These are phyloP conservation scores for Ciconia nigra DNA, from an alignment of 2,797 vertebrate genomes.

Conservation along the genomic window DNA sequence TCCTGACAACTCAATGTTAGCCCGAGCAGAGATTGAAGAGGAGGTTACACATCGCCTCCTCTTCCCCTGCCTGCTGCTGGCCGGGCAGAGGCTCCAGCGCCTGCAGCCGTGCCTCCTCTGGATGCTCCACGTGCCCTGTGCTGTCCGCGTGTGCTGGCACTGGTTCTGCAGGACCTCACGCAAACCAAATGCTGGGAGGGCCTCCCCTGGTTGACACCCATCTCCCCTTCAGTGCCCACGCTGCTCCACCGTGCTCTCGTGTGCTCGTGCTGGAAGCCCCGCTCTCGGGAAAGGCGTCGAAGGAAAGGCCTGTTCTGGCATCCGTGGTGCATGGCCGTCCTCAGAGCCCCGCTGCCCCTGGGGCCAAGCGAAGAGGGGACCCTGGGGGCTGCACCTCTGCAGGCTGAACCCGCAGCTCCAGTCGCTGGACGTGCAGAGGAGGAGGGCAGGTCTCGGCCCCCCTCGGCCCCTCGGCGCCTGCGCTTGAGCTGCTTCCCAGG, in stretches of 20 bases:
- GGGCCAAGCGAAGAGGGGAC: neutral
- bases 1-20: neutral
- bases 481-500: rapidly evolving
- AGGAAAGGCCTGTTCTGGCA: neutral
- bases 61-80: neutral
- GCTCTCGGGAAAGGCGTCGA: rapidly evolving
- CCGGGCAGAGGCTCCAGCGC: neutral
- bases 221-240: rapidly evolving
- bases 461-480: rapidly evolving
- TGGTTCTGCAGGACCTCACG: neutral
- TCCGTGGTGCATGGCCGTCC: neutral
- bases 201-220: neutral
- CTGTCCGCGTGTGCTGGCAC: rapidly evolving
- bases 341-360: too few species aligned
- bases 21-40: rapidly evolving
- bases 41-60: neutral
- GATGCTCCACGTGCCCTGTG: rapidly evolving
- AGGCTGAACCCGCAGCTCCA: neutral
- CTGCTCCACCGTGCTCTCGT: rapidly evolving
- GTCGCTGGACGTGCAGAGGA: neutral
- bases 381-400: neutral
- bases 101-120: neutral
- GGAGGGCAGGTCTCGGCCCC: neutral
- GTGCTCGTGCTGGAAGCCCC: rapidly evolving
- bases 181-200: neutral